Conservation (phyloP, 2,113 vertebrate genomes). For the Saccopteryx leptura region DNA sequence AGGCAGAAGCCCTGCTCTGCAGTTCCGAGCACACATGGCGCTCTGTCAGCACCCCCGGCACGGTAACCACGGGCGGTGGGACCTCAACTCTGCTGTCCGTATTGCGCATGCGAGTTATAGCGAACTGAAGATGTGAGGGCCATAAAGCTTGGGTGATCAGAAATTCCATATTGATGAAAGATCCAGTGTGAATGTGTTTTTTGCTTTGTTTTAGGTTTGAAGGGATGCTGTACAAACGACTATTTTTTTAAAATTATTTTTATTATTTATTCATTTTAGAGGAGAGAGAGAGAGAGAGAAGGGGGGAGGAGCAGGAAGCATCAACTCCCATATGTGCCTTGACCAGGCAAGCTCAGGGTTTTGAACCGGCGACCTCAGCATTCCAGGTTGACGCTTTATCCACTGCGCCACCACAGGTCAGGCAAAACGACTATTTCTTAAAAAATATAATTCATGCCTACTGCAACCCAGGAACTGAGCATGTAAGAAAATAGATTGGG, state of each 20-base stretch:
- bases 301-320: no score
- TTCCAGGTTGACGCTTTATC: no score
- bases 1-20: neutral
- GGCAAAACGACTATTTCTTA: slow-evolving; percentile 23
- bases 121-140: neutral
- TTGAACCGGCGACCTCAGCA: no score
- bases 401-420: no score
- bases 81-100: neutral
- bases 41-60: neutral
- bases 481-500: neutral
- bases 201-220: slow-evolving; percentile 49
- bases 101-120: neutral
- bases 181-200: neutral
- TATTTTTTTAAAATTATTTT: no score
- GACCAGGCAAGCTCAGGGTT: no score
- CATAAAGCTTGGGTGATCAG: slow-evolving; percentile 14
- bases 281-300: no score
- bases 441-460: neutral
- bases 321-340: no score
- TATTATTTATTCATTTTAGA: no score
- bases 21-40: neutral
- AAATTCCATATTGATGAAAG: slow-evolving; percentile 28
- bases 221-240: neutral
- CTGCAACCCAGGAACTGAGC: neutral
- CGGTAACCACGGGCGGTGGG: neutral